Evolutionary conservation across 2,797 vertebrate genomes (phyloP), one percentile per base, ranked within the genome.

Genomic region (Anas bahamensis): DNA sequence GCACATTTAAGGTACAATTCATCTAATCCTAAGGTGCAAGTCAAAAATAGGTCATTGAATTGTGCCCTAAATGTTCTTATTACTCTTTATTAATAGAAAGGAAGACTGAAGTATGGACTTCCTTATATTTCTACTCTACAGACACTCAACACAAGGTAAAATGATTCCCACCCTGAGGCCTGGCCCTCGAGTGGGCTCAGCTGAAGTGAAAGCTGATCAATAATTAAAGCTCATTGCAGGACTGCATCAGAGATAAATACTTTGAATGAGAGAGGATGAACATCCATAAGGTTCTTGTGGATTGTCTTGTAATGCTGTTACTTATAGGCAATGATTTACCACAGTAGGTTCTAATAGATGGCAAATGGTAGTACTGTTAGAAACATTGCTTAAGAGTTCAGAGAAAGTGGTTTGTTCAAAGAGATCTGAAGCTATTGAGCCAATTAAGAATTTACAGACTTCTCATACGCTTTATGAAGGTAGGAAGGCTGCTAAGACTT

Each of bases 31-130:
- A 73, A 88, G 56, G 71, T 90, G 56, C 23, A 41, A 93, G 75
- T 84, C 74, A 95, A 93, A 95, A 94, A 76, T n/a, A 60, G 74
- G 71, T 82, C 81, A 55, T 10, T 52, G 86, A 82, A 82, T 82
- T 76, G 59, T 82, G 46, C 55, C 86, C 74, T 83, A 69, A 83
- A 81, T 33, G n/a, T 89, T 88, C 60, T 35, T 86, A 60, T 88
- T 90, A 66, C 60, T 86, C 68, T 91, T 86, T 88, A 83, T 73
- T 90, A 73, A 88, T 59, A 41, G 42, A 57, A 83, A 83, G 28
- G 53, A 55, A 90, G 78, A 35, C 42, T 88, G 74, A 88, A 94
- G 29, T 63, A 84, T 56, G 28, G 64, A 83, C 73, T 95, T 19
- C n/a, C 39, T 70, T 59, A 13, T 13, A 52, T 76, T 82, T 93